Base-by-base conservation (phyloP, 2,888 invertebrate species). In the Incurvaria masculella region DNA sequence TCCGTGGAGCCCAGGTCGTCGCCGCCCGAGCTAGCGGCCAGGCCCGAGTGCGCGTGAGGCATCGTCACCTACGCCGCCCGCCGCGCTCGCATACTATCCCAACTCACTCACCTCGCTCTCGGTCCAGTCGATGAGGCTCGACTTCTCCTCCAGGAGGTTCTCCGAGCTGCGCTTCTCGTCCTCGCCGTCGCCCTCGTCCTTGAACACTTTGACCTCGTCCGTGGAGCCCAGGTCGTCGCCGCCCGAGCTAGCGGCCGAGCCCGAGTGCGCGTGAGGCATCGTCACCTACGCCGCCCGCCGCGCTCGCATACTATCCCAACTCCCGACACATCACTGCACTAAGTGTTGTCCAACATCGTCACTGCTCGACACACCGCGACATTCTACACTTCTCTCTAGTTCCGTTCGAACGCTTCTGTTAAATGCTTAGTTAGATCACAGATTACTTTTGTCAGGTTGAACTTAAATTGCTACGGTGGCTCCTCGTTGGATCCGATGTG, bases 1-100 rank as follows among this genome's bases (percentile, higher is more conserved):
- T 97, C 97, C 72, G 94, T 92, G 81, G 94, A 94, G 81, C 94
- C 93, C 83, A 95, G 89, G 87, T 96, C 95, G 83, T 94, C 94
- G 72, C 91, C 91, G 69, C 88, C 89, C 75, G 83, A 79, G 78
- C 74, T 76, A 70, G 72, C 74, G 56, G 76, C 76, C 48, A 75
- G 76, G 68, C 76, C 73, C 69, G 78, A 72, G 67, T 75, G 78
- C 67, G 76, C 79, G 74, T 78, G 78, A 63, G 75, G 79, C 79
- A 75, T 75, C 63, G 75, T 75, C 70, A 73, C 64, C 65, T 69
- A 64, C 72, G 69, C 65, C 67, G 63, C 61, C 63, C 64, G 79
- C 76, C 74, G 71, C 33, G 3, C 33, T 33, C 14, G 8, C 33
- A 33, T 33, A n/a, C n/a, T n/a, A n/a, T n/a, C n/a, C n/a, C n/a